Evolutionary conservation across 2,888 invertebrate species (phyloP).

Genomic region (Synergus itoensis): DNA sequence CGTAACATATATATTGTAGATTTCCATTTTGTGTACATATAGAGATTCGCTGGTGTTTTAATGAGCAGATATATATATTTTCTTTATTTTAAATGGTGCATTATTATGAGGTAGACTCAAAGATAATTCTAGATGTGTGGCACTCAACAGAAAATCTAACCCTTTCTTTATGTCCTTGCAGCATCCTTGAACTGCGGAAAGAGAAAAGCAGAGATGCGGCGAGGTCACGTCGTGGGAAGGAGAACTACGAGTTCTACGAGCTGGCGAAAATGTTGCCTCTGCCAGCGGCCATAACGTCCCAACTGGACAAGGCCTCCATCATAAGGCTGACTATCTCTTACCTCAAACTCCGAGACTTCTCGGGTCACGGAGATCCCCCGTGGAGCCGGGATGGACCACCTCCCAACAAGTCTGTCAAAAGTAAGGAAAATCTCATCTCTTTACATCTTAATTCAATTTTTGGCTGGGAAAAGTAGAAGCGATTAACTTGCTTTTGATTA

Average conservation of each 20-base stretch:
- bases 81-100: background rate
- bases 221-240: conserved; percentile 93
- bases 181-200: conserved; percentile 95
- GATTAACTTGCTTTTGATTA: too few relatives aligned
- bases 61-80: background rate
- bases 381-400: conserved; percentile 92
- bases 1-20: background rate
- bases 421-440: conserved; percentile 79
- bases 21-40: background rate
- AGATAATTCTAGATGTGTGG: conserved; percentile 17
- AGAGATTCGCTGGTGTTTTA: background rate
- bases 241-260: conserved; percentile 98
- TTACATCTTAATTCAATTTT: background rate
- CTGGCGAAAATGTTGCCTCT: conserved; percentile 96
- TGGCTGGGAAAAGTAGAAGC: too few relatives aligned
- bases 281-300: conserved; percentile 94
- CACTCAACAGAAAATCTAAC: conserved; percentile 19
- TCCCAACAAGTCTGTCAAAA: conserved; percentile 89
- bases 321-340: conserved; percentile 97
- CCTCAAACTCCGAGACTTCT: conserved; percentile 96
- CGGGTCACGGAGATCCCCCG: conserved; percentile 96
- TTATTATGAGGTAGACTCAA: background rate
- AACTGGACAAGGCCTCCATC: conserved; percentile 97
- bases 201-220: conserved; percentile 97
- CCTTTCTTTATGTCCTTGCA: conserved; percentile 80